Conservation (phyloP, 35 echinoderm and acorn worm species). For the Diadema setosum region DNA sequence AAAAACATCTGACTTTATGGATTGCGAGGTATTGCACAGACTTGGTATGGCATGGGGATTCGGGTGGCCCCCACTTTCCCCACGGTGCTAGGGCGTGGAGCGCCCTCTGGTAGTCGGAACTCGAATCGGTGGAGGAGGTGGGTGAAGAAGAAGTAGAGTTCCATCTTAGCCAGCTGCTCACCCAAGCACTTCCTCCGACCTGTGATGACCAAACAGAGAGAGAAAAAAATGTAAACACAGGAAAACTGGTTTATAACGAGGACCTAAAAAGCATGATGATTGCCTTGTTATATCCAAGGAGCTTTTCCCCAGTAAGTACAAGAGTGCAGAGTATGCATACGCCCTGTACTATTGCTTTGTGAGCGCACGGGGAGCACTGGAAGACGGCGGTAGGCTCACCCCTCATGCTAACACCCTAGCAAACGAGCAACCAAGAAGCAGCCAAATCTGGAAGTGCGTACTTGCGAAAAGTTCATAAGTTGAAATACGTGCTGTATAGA, state of each 20-base stretch:
- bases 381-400: too few species aligned
- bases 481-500: too few species aligned
- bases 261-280: background rate
- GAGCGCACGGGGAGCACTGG: too few species aligned
- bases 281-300: too few species aligned
- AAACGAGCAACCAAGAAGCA: too few species aligned
- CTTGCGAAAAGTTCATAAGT: too few species aligned
- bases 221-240: background rate
- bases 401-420: too few species aligned
- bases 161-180: constrained; percentile 72
- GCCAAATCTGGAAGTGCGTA: too few species aligned
- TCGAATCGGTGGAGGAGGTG: constrained; percentile 51
- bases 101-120: constrained; percentile 34
- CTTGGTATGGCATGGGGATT: constrained; percentile 31
- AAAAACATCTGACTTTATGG: background rate
- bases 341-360: too few species aligned
- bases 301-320: too few species aligned
- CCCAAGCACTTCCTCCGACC: constrained; percentile 54
- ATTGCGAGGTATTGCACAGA: constrained; percentile 3
- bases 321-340: too few species aligned
- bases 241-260: background rate
- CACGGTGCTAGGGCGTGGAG: constrained; percentile 21
- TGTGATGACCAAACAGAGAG: background rate
- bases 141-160: constrained; percentile 62
- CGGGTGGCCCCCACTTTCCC: constrained; percentile 50